Evolutionary conservation across 2,113 vertebrate species (phyloP).

Genomic region (Polypterus bichir): DNA sequence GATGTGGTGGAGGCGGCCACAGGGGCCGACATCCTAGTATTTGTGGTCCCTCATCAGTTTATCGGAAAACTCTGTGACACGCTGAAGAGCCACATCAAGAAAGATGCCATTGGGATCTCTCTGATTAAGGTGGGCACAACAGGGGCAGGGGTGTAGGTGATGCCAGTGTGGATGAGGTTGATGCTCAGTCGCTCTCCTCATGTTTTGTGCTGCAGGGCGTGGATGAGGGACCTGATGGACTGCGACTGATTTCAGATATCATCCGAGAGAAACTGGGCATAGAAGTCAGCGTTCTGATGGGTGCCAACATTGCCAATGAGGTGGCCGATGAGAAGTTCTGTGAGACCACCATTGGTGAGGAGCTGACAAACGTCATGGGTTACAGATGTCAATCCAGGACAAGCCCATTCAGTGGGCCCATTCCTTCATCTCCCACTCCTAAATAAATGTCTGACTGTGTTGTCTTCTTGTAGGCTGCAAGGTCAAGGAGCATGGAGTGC

Average conservation of each 20-base stretch:
- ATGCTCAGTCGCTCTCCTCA: background rate
- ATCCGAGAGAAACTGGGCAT: constrained; percentile 73
- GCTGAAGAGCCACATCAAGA: constrained; percentile 78
- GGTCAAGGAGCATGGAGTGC: constrained; percentile 51
- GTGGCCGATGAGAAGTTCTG: constrained; percentile 95
- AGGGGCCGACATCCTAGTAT: constrained; percentile 75
- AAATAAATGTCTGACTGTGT: background rate
- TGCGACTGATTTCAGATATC: constrained; percentile 89
- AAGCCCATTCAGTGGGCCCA: background rate
- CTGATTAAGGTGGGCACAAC: constrained; percentile 77
- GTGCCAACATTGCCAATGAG: constrained; percentile 89
- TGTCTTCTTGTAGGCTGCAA: constrained; percentile 58
- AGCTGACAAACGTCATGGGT: background rate
- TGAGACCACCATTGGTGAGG: constrained; percentile 88
- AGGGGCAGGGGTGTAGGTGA: background rate
- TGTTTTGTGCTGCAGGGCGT: constrained; percentile 58
- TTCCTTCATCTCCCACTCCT: background rate
- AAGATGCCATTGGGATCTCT: constrained; percentile 69
- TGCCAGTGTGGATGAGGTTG: background rate
- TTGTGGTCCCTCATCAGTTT: constrained; percentile 94
- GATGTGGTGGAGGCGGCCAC: constrained; percentile 70
- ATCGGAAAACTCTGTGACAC: constrained; percentile 73
- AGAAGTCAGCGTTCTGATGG: constrained; percentile 81
- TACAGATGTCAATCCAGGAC: background rate
- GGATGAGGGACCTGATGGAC: constrained; percentile 76